A percentile compares a stretch with the other conserved stretches of the same genome.
phyloP scores from a whole-genome alignment of 2,113 vertebrate species.

The Dicerorhinus sumatrensis region DNA sequence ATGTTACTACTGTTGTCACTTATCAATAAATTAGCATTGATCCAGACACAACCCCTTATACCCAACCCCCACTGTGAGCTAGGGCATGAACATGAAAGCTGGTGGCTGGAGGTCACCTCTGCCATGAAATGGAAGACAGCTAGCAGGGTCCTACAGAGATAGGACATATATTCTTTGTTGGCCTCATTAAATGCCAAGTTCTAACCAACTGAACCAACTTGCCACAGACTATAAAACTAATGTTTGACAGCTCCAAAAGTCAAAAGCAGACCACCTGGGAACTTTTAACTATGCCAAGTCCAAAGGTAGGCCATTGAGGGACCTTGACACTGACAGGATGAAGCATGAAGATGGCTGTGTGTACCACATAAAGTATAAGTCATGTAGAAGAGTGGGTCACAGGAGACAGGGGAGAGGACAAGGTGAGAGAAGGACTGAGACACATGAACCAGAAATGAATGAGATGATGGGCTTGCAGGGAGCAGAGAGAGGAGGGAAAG shows the following conservation, averaged over 20 bases:
- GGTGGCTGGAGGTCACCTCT: not conserved
- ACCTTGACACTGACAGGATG: conserved; percentile 15
- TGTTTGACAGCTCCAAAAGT: not conserved
- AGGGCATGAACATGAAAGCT: not conserved
- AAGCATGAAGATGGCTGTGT: not conserved
- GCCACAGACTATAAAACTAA: not conserved
- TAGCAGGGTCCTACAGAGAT: not conserved
- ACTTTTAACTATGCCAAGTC: conserved; percentile 65
- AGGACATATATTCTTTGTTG: not conserved
- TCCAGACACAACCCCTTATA: not conserved
- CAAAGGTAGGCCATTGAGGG: conserved; percentile 68
- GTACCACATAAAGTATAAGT: not conserved
- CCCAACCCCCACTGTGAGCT: not conserved
- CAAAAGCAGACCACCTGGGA: conserved; percentile 66
- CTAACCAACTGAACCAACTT: conserved; percentile 22
- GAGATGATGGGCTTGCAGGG: not conserved
- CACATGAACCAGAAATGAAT: not conserved
- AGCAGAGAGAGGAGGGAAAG: not conserved
- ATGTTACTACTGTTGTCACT: not conserved
- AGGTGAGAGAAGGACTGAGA: conserved; percentile 12
- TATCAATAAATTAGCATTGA: not conserved
- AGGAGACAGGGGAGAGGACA: not conserved
- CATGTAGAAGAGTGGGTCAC: conserved; percentile 48
- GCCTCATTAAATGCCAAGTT: conserved; percentile 54
- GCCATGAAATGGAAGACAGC: not conserved